Evolutionary conservation across 92 coral and sea anemone genomes (phyloP).

Genomic region (Anthopleura xanthogrammica): DNA sequence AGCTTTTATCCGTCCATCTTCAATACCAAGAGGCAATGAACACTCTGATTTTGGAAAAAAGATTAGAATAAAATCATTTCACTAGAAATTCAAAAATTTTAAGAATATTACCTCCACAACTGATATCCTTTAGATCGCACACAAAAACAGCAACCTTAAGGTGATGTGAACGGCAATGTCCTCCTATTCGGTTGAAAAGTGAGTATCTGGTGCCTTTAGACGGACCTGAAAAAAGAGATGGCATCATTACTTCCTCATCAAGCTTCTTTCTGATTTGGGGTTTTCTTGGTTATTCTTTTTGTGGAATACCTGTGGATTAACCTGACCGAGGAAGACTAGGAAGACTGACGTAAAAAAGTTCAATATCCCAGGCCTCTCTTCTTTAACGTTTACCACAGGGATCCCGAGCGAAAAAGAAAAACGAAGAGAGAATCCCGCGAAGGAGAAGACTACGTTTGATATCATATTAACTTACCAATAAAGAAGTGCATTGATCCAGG

Average conservation of each 20-base stretch:
- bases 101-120: background rate
- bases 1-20: slow-evolving; percentile 9
- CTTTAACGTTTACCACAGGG: too few species aligned
- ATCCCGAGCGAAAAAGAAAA: too few species aligned
- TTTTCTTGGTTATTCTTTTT: too few species aligned
- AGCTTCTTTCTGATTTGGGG: too few species aligned
- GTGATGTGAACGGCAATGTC: slow-evolving; percentile 6
- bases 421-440: too few species aligned
- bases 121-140: background rate
- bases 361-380: too few species aligned
- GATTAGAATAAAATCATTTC: background rate
- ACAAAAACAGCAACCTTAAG: slow-evolving; percentile 8
- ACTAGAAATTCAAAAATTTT: too few species aligned
- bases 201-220: slow-evolving; percentile 4
- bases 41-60: background rate
- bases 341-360: too few species aligned
- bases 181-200: background rate
- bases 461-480: background rate
- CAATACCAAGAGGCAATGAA: slow-evolving; percentile 26
- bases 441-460: too few species aligned
- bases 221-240: background rate
- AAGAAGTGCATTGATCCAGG: background rate
- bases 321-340: too few species aligned
- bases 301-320: too few species aligned
- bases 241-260: too few species aligned